Evolutionary conservation across 2,888 invertebrate genomes (phyloP), one percentile per base, ranked within the genome.

Genomic region (Tenthredo livida): DNA sequence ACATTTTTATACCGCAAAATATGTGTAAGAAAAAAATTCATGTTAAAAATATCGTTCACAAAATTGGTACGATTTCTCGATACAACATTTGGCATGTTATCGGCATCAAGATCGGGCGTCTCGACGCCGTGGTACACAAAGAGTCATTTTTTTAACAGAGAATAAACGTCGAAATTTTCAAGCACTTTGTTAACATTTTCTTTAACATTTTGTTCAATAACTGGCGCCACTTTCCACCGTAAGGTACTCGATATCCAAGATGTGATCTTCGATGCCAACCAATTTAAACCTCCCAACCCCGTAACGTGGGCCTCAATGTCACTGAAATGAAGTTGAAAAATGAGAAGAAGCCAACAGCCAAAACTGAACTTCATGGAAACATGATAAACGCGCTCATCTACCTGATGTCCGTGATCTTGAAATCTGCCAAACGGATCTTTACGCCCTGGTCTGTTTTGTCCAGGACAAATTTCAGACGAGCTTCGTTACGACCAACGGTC

Each of bases 341-440:
- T 3, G 7, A 29, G 29, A 29, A 77, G 15, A 61, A 80, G 40
- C 58, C 25, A 50, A 6, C 9, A 40, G 7, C 37, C 5, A 37
- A 70, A 61, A 25, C 25, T 5, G 9, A 29, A 12, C n/a, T 70
- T 37, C 4, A 70, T 70, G 25, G n/a, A 37, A 33, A 70, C 12
- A 70, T 15, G 72, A 61, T 4, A 6, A 33, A 33, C 43, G 7
- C 5, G 43, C 17, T 15, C 21, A 58, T 10, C 15, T n/a, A 85
- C 85, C 85, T 84, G 75, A 85, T 73, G 5, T 85, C 75, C 10
- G 85, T 85, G 72, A 85, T 84, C 72, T 85, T 85, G 65, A 85
- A 85, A 54, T 85, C 85, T 37, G 2, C 85, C 25, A 85, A 58
- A 25, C 73, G 84, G 29, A 84, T 80, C 9, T 61, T 58, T 17